phyloP scores from a whole-genome alignment of 2,113 vertebrate genomes.

The Dicrurus megarhynchus region DNA sequence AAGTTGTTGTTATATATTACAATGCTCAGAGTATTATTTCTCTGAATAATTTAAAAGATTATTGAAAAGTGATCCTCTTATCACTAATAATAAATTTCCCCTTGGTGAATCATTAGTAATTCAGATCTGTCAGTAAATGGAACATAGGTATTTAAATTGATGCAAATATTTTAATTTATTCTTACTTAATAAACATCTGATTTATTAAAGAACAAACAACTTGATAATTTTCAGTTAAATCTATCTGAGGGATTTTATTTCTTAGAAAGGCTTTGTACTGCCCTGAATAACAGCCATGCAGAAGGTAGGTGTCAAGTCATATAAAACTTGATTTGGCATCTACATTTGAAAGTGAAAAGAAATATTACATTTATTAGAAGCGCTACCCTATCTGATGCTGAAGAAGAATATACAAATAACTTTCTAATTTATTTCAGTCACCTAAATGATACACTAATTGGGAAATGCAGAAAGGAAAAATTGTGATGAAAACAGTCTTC shows the following conservation, averaged over 20 bases:
- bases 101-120: conserved; percentile 34
- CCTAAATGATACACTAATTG: not conserved
- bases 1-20: not conserved
- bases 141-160: conserved; percentile 17
- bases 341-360: not conserved
- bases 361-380: not conserved
- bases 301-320: not conserved
- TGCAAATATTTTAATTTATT: conserved; percentile 60
- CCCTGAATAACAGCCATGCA: not conserved
- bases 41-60: conserved; percentile 40
- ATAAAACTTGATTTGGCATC: not conserved
- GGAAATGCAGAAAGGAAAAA: not conserved
- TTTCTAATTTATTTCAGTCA: not conserved
- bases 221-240: not conserved
- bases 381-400: not conserved
- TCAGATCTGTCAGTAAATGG: not conserved
- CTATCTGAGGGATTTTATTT: not conserved
- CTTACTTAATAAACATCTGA: conserved; percentile 1
- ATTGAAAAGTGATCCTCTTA: conserved; percentile 20
- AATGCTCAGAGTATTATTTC: not conserved
- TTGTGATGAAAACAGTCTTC: not conserved
- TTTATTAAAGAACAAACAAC: conserved; percentile 9
- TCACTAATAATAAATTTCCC: conserved; percentile 10
- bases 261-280: not conserved
- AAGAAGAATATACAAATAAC: not conserved